Evolutionary conservation across 2,888 invertebrate genomes (phyloP).

Genomic region (Netelia melanura): DNA sequence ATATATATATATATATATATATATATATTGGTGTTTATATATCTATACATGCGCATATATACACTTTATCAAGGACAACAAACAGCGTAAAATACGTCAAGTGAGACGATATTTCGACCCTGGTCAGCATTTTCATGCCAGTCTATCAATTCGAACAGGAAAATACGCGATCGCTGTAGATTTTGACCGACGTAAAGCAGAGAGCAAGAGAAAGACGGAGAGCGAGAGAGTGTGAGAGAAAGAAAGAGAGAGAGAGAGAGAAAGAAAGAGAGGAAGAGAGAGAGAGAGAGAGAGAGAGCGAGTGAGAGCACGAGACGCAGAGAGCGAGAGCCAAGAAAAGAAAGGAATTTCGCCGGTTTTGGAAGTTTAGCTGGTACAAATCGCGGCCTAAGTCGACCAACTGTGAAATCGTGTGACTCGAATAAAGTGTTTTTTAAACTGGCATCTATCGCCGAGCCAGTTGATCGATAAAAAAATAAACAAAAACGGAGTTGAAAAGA

Average conservation of each 20-base stretch:
- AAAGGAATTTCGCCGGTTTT: not conserved
- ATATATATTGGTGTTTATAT: slow-evolving; percentile 23
- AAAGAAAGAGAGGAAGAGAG: not conserved
- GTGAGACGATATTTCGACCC: not conserved
- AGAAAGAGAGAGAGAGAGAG: no score
- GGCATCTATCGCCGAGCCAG: not conserved
- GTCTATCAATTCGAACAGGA: not conserved
- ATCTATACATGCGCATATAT: slow-evolving; percentile 24
- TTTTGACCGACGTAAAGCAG: not conserved
- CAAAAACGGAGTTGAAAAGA: slow-evolving; percentile 18
- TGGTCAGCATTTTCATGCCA: not conserved
- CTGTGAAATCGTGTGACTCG: not conserved
- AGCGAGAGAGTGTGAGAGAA: not conserved
- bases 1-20: slow-evolving; percentile 37
- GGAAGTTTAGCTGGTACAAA: not conserved
- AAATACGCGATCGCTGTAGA: not conserved
- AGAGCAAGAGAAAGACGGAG: not conserved
- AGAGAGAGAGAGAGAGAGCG: not conserved
- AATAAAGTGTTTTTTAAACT: not conserved
- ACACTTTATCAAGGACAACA: slow-evolving; percentile 6
- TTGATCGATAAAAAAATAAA: not conserved
- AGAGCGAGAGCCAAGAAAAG: no score
- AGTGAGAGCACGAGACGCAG: not conserved
- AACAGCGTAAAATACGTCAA: not conserved
- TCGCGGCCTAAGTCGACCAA: not conserved